Conservation (phyloP, 2,797 vertebrate genomes). For the Gastrophryne carolinensis region DNA sequence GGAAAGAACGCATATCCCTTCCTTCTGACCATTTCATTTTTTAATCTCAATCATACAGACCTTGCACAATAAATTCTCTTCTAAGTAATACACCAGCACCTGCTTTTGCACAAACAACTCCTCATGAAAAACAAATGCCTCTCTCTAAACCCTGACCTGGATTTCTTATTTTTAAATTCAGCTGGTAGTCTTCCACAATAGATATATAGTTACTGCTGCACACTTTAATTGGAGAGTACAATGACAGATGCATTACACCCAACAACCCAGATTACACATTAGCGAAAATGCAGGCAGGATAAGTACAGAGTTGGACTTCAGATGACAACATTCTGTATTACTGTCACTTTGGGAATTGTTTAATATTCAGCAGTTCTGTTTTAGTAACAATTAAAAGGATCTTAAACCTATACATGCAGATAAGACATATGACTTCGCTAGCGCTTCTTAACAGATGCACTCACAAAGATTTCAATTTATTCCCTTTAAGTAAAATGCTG, state of each 20-base stretch:
- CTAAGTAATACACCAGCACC: neutral
- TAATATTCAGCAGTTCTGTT: slow-evolving; percentile 24
- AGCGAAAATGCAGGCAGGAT: slow-evolving; percentile 36
- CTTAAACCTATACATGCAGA: neutral
- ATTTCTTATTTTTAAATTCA: slow-evolving; percentile 41
- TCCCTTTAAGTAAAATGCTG: neutral
- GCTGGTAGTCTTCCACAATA: slow-evolving; percentile 26
- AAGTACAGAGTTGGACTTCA: slow-evolving; percentile 41
- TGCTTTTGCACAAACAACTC: neutral
- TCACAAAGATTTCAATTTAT: neutral
- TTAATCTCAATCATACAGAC: too few relatives aligned
- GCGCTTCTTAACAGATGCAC: neutral
- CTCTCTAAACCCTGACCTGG: slow-evolving; percentile 2
- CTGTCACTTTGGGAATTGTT: slow-evolving; percentile 14
- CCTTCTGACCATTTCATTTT: too few relatives aligned
- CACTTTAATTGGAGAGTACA: slow-evolving; percentile 40
- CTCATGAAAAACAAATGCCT: neutral
- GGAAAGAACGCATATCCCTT: too few relatives aligned
- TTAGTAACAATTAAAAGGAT: neutral
- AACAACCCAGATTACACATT: slow-evolving; percentile 46
- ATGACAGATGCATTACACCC: slow-evolving; percentile 45
- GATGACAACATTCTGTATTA: slow-evolving; percentile 24
- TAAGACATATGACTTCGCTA: neutral
- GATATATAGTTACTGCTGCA: slow-evolving; percentile 43
- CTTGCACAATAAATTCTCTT: neutral